phyloP scores from a whole-genome alignment of 2,797 vertebrate genomes.

The Sebastiscus albofasciatus region DNA sequence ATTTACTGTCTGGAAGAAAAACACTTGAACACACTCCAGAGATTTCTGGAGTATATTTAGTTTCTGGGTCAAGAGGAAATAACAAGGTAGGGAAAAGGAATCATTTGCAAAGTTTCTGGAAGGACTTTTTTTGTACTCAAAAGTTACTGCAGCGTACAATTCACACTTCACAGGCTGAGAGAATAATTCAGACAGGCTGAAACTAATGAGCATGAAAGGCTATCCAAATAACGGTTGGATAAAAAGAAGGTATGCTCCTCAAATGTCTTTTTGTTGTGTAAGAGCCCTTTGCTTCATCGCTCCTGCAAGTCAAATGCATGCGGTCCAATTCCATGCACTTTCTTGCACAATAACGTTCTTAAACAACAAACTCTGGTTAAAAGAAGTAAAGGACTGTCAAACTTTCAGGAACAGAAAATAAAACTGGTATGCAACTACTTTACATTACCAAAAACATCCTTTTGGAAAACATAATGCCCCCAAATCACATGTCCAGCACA shows the following conservation, averaged over 20 bases:
- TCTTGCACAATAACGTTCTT: not conserved
- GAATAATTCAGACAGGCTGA: conserved; percentile 17
- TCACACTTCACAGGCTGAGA: conserved; percentile 1
- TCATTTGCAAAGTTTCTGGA: conserved; percentile 29
- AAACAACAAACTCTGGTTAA: not conserved
- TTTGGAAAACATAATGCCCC: not conserved
- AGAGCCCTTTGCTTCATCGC: not conserved
- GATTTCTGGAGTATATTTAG: conserved; percentile 32
- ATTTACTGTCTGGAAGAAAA: conserved; percentile 3
- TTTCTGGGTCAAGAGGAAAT: conserved; percentile 55
- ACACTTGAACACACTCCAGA: conserved; percentile 14
- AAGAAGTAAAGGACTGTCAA: not conserved
- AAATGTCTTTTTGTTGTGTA: not conserved
- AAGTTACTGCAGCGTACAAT: not conserved
- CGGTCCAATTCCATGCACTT: not conserved
- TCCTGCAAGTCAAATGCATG: not conserved
- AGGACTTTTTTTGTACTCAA: conserved; percentile 1
- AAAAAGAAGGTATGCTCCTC: not conserved
- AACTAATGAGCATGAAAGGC: conserved; percentile 25
- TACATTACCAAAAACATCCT: not conserved
- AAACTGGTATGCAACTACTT: not conserved
- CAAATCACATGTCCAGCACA: not conserved
- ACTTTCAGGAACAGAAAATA: not conserved
- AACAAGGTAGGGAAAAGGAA: conserved; percentile 21
- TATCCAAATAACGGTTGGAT: conserved; percentile 1